Evolutionary conservation across 2,113 vertebrate species (phyloP).

Genomic region (Clarias magur): DNA sequence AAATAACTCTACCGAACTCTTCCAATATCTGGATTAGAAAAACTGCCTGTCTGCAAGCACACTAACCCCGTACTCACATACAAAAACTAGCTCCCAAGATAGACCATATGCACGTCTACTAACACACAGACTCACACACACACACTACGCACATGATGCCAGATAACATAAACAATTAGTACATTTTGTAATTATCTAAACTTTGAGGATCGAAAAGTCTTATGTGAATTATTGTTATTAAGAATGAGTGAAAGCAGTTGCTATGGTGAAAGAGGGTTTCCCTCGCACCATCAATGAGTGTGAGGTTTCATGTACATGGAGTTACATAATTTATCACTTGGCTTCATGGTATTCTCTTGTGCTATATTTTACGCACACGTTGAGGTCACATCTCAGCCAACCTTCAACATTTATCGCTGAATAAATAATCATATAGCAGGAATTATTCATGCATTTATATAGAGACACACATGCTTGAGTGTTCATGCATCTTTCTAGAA

Average conservation of each 20-base stretch:
- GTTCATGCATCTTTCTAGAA: background rate
- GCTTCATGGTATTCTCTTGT: slow-evolving; percentile 1
- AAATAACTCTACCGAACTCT: background rate
- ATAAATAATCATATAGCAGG: background rate
- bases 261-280: slow-evolving; percentile 38
- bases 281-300: background rate
- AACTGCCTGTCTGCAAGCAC: background rate
- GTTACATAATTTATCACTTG: slow-evolving; percentile 33
- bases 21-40: background rate
- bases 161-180: background rate
- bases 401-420: background rate
- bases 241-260: slow-evolving; percentile 39
- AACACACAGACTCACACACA: background rate
- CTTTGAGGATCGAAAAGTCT: background rate
- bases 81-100: background rate
- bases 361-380: background rate
- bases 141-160: background rate
- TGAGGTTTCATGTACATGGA: slow-evolving; percentile 9
- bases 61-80: background rate
- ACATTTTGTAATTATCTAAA: background rate
- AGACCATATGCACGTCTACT: background rate
- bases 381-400: background rate
- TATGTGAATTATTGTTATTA: slow-evolving; percentile 34
- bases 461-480: background rate
- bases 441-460: slow-evolving; percentile 4